Percentiles rank a stretch among this genome's conserved stretches.
Evolutionary conservation across 2,113 vertebrate genomes (phyloP).

Genomic region (Stigmatopora nigra): DNA sequence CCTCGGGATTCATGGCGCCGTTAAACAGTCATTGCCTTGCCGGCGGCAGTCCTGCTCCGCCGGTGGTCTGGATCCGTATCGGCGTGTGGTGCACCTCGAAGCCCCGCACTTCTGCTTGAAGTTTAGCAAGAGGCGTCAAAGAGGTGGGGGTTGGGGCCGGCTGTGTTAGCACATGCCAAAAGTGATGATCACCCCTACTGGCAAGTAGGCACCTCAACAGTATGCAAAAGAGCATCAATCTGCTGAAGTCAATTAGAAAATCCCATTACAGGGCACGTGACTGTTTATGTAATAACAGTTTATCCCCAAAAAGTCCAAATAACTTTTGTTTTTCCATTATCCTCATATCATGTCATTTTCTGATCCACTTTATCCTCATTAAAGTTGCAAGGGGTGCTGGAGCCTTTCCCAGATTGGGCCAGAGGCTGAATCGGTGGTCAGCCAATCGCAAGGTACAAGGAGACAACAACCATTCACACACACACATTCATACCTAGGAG

Average conservation of each 20-base stretch:
- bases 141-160: conserved; percentile 30
- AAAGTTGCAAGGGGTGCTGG: too few relatives aligned
- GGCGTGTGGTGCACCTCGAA: conserved; percentile 77
- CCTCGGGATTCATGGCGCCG: conserved; percentile 86
- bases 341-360: too few relatives aligned
- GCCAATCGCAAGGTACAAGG: too few relatives aligned
- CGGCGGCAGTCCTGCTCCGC: background rate
- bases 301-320: too few relatives aligned
- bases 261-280: background rate
- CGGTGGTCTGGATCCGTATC: conserved; percentile 53
- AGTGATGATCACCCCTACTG: conserved; percentile 62
- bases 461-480: too few relatives aligned
- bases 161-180: conserved; percentile 33
- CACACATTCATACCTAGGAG: too few relatives aligned
- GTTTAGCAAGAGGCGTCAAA: conserved; percentile 19
- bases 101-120: conserved; percentile 73
- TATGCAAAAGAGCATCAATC: conserved; percentile 3
- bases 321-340: too few relatives aligned
- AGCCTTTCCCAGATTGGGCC: too few relatives aligned
- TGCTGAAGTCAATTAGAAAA: background rate
- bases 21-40: conserved; percentile 41
- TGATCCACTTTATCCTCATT: too few relatives aligned
- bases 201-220: conserved; percentile 52
- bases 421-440: too few relatives aligned
- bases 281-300: too few relatives aligned